Evolutionary conservation across 2,888 invertebrate species (phyloP), one percentile per base, ranked within the genome.

Genomic region (Caenorhabditis sp.): DNA sequence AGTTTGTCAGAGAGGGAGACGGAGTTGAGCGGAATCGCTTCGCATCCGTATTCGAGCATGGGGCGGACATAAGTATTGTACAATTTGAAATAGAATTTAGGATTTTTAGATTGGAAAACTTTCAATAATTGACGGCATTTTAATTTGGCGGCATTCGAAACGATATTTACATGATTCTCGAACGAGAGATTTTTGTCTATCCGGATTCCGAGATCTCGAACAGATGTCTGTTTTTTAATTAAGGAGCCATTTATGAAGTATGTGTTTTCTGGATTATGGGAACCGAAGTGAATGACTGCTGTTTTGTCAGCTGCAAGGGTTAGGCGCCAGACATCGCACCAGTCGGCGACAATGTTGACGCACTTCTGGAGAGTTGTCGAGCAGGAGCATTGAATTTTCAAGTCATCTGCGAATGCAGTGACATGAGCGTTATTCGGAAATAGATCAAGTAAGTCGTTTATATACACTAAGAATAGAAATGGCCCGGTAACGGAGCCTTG

Each of bases 1-100:
- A 31, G 31, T 31, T 31, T 16, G 16, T 28, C 12, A 14, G 44
- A 3, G 12, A 44, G 44, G 2, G 5, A 12, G 49, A 51, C 3
- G 28, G 4, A 7, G 49, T 49, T 31, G n/a, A 7, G 22, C 2
- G 5, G 14, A 12, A 51, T 51, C 10, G 51, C 19, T 10, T 31
- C 66, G 31, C 51, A 66, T n/a, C 66, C 26, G 22, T 66, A 66
- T 66, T 66, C 66, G 2, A 66, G 49, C 2, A 35, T 14, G n/a
- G 66, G 66, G 2, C 49, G 28, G 1, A 66, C 49, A n/a, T 66
- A 66, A 2, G 8, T 16, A 10, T 56, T 38, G 24, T 41, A 56
- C 2, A 56, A 6, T 6, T 31, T 14, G 16, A 56, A 31, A 26
- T 56, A 56, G 16, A 56, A 56, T 12, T 4, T n/a, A 38, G 58